Conservation (phyloP, 1,140 invertebrate species). For the Diachasma alloeum region DNA sequence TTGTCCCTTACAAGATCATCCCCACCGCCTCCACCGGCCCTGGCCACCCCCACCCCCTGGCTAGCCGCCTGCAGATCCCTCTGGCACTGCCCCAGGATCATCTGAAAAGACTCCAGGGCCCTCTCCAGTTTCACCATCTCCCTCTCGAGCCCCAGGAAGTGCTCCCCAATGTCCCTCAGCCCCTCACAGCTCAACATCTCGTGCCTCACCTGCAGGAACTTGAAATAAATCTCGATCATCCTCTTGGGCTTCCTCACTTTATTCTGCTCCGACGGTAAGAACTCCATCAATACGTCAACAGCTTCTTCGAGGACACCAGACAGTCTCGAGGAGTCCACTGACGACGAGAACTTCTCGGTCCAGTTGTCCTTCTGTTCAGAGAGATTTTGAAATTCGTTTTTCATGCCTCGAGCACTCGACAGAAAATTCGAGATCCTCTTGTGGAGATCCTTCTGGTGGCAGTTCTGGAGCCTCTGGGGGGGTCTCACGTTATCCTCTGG, state of each 20-base stretch:
- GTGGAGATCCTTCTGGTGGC: constrained; percentile 10
- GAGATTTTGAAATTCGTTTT: constrained; percentile 1
- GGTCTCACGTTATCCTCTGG: not conserved
- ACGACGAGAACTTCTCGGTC: not conserved
- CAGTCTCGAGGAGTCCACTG: not conserved
- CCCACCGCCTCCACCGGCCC: not conserved
- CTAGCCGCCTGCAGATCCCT: not conserved
- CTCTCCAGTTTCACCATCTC: not conserved
- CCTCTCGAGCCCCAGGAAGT: not conserved
- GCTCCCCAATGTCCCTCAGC: not conserved
- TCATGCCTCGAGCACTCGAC: constrained; percentile 33
- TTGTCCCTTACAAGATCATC: constrained; percentile 49
- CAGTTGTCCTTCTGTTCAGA: not conserved
- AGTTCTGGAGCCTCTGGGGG: not conserved
- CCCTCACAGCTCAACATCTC: not conserved
- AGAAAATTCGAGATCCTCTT: constrained; percentile 38
- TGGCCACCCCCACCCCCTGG: not conserved
- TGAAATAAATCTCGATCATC: not conserved
- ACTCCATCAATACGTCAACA: not conserved
- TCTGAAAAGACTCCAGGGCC: constrained; percentile 14
- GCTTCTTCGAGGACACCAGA: not conserved
- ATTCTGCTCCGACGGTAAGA: not conserved
- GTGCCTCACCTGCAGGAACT: not conserved
- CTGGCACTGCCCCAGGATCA: not conserved
- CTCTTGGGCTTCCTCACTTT: not conserved